Conservation (phyloP, 2,888 invertebrate genomes). For the Ophion obscuratus region DNA sequence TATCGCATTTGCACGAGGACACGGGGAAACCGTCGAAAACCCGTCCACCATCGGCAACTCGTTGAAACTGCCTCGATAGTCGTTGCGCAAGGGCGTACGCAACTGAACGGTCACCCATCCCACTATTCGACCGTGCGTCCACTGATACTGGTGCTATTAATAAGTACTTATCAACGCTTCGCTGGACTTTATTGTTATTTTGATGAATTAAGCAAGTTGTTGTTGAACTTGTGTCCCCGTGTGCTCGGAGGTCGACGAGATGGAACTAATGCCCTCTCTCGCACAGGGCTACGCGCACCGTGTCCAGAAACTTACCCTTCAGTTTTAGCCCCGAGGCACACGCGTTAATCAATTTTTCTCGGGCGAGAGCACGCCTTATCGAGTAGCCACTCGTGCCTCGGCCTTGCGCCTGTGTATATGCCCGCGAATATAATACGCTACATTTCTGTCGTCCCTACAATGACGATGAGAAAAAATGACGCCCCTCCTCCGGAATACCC, state of each 20-base stretch:
- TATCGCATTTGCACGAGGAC: too few relatives aligned
- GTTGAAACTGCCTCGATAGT: too few relatives aligned
- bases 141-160: not conserved
- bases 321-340: slow-evolving; percentile 66
- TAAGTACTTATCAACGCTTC: not conserved
- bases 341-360: slow-evolving; percentile 79
- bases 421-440: not conserved
- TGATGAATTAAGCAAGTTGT: slow-evolving; percentile 3
- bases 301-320: slow-evolving; percentile 51
- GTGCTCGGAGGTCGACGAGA: slow-evolving; percentile 63
- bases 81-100: too few relatives aligned
- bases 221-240: slow-evolving; percentile 11
- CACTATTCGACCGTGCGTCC: too few relatives aligned
- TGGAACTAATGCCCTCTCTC: slow-evolving; percentile 77
- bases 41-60: too few relatives aligned
- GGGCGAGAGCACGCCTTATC: slow-evolving; percentile 60
- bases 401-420: slow-evolving; percentile 53
- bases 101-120: too few relatives aligned
- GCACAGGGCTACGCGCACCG: slow-evolving; percentile 58
- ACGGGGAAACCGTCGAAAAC: too few relatives aligned
- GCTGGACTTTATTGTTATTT: slow-evolving; percentile 4
- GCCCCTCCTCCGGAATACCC: not conserved
- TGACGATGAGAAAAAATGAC: slow-evolving; percentile 39
- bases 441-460: slow-evolving; percentile 26
- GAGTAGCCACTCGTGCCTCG: slow-evolving; percentile 56